These are phyloP conservation scores for Periophthalmus modestus DNA, from an alignment of 2,113 vertebrate species.

Conservation along the genomic window DNA sequence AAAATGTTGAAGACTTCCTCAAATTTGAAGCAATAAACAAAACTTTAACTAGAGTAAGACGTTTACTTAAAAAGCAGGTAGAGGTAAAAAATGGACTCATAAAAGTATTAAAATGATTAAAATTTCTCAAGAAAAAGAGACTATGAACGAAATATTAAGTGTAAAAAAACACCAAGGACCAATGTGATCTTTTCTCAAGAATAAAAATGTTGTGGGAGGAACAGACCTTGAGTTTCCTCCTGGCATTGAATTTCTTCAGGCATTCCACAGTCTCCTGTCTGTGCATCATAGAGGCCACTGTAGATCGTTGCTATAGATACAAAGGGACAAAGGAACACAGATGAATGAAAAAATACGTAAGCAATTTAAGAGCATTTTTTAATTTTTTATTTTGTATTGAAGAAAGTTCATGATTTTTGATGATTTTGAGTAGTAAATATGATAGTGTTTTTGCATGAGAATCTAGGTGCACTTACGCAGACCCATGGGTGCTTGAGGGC, in stretches of 20 bases:
- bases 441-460: background rate
- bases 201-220: constrained; percentile 10
- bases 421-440: background rate
- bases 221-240: constrained; percentile 95
- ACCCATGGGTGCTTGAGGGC: constrained; percentile 98
- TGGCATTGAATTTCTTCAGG: constrained; percentile 97
- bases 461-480: constrained; percentile 85
- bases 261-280: constrained; percentile 97
- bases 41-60: too few relatives aligned
- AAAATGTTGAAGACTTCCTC: too few relatives aligned
- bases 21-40: too few relatives aligned
- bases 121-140: background rate
- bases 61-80: too few relatives aligned
- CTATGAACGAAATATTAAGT: background rate
- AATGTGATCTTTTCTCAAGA: constrained; percentile 10
- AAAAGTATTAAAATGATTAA: too few relatives aligned
- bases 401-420: background rate
- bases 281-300: constrained; percentile 99
- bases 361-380: background rate
- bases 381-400: background rate
- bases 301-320: constrained; percentile 89
- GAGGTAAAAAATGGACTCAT: too few relatives aligned
- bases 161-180: background rate
- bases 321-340: background rate
- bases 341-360: background rate